phyloP scores from a whole-genome alignment of 2,797 vertebrate species.

The Hybognathus amarus region DNA sequence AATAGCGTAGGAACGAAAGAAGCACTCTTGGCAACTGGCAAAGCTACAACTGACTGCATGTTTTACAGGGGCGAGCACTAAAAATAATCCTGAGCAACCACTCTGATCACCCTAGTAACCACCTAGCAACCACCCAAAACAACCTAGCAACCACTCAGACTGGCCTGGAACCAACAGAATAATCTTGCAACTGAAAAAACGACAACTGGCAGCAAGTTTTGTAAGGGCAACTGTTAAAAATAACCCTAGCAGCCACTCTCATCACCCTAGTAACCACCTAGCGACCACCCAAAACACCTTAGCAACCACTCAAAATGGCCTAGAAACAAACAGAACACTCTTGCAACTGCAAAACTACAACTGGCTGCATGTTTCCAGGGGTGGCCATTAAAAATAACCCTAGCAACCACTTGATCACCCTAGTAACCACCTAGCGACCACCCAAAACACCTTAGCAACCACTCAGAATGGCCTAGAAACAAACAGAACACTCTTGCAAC shows the following conservation, averaged over 20 bases:
- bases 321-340: neutral
- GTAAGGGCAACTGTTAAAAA: neutral
- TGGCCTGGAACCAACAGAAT: neutral
- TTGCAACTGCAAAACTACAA: neutral
- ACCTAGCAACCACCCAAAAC: neutral
- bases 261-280: too few species aligned
- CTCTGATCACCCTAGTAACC: neutral
- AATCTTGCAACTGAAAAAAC: neutral
- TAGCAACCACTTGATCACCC: too few species aligned
- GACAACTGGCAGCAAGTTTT: neutral
- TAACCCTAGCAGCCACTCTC: neutral
- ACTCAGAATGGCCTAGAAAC: neutral
- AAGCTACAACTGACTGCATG: neutral
- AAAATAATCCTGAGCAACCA: neutral
- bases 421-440: neutral
- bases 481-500: neutral
- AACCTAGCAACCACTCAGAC: neutral
- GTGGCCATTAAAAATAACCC: neutral
- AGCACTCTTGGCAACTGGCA: neutral
- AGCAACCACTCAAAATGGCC: neutral
- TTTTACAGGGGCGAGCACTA: neutral
- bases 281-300: neutral
- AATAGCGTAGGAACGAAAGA: neutral
- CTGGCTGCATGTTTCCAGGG: too few species aligned
- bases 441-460: neutral